phyloP scores from a whole-genome alignment of 1,140 invertebrate genomes.

The Brachionus calyciflorus region DNA sequence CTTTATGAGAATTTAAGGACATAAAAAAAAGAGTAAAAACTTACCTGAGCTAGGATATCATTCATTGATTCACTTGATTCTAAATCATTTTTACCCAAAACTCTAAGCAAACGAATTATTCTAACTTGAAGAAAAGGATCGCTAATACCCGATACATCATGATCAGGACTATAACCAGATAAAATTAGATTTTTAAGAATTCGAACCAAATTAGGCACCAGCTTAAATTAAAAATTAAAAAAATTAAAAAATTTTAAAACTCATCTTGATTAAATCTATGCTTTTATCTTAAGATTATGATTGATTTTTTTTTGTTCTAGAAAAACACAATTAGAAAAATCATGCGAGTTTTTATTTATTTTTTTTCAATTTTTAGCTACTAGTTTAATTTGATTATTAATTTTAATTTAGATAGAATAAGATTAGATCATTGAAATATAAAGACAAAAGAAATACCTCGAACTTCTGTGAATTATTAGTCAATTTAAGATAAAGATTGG shows the following conservation, averaged over 20 bases:
- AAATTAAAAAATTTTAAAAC: no score
- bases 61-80: constrained; percentile 99
- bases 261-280: no score
- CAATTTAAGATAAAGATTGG: constrained; percentile 9
- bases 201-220: constrained; percentile 89
- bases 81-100: constrained; percentile 89
- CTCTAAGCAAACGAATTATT: constrained; percentile 85
- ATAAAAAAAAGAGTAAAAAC: not conserved
- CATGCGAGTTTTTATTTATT: no score
- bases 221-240: constrained; percentile 63
- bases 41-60: constrained; percentile 89
- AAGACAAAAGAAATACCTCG: constrained; percentile 12
- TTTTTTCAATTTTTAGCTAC: no score
- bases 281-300: no score
- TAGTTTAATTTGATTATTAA: not conserved
- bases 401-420: not conserved
- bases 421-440: not conserved
- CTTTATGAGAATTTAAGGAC: not conserved
- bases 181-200: constrained; percentile 89
- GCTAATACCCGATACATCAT: constrained; percentile 98
- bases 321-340: no score
- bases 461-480: constrained; percentile 23
- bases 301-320: no score
- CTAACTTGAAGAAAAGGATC: constrained; percentile 99
- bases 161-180: constrained; percentile 97